Conservation (phyloP, 2,888 invertebrate genomes). For the Horisme vitalbata region DNA sequence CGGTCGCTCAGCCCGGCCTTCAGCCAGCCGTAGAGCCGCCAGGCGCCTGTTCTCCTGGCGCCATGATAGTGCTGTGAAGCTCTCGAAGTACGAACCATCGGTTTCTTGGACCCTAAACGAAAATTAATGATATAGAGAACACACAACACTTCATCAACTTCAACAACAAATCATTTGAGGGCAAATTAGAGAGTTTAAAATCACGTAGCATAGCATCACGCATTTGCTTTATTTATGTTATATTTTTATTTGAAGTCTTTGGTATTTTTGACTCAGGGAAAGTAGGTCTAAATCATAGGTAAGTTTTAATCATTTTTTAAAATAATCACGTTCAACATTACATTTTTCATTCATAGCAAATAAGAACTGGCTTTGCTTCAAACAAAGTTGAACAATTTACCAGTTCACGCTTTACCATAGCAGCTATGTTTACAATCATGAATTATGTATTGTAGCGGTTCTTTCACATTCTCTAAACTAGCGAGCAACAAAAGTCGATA, state of each 20-base stretch:
- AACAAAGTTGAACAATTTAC: constrained; percentile 18
- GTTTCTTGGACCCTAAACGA: constrained; percentile 93
- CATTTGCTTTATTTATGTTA: no score
- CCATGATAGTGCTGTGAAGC: constrained; percentile 95
- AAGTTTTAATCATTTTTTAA: no score
- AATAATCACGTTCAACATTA: background rate
- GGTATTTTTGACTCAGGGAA: no score
- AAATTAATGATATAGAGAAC: no score
- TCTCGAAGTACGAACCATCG: constrained; percentile 97
- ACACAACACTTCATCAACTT: no score
- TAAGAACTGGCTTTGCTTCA: constrained; percentile 10
- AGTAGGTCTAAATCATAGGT: no score
- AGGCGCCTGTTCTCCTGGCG: constrained; percentile 94
- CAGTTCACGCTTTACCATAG: constrained; percentile 12
- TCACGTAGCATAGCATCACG: no score
- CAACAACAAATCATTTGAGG: no score
- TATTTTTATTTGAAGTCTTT: no score
- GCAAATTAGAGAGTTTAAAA: no score
- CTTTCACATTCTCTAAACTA: constrained; percentile 4
- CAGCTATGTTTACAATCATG: constrained; percentile 17
- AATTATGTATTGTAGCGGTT: constrained; percentile 17
- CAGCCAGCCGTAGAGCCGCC: constrained; percentile 88
- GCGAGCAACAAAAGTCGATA: no score
- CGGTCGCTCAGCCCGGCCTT: constrained; percentile 88
- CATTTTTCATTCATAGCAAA: constrained; percentile 10